These are phyloP conservation scores for Schmidtea mediterranea DNA, from an alignment of 1,140 invertebrate species.

Conservation along the genomic window DNA sequence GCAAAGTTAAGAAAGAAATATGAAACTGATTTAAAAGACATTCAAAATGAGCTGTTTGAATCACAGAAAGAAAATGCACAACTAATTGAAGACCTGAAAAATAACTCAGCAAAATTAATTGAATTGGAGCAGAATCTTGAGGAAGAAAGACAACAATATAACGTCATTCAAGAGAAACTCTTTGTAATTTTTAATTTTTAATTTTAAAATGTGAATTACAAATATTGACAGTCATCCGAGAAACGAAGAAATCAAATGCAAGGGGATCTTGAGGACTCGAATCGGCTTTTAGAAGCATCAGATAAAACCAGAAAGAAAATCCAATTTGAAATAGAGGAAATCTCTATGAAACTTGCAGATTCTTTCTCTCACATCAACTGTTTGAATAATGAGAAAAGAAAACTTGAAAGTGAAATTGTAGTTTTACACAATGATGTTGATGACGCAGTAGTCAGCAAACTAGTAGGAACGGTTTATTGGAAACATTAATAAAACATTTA, in stretches of 20 bases:
- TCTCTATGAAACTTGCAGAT: not conserved
- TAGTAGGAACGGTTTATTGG: not conserved
- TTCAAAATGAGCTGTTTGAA: slow-evolving; percentile 14
- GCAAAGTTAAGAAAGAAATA: slow-evolving; percentile 25
- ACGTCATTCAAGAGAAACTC: slow-evolving; percentile 8
- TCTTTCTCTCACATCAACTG: not conserved
- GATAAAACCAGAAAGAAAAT: not conserved
- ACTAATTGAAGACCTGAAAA: slow-evolving; percentile 9
- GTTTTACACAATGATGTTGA: not conserved
- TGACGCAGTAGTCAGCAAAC: not conserved
- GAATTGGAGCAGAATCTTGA: slow-evolving; percentile 20
- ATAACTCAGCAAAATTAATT: slow-evolving; percentile 8
- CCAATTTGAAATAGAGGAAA: not conserved
- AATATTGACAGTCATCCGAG: slow-evolving; percentile 11
- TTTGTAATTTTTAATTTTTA: no score
- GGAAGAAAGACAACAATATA: slow-evolving; percentile 13
- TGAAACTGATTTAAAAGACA: slow-evolving; percentile 22
- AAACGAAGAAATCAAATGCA: not conserved
- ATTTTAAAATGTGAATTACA: slow-evolving; percentile 10
- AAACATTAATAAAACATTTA: no score
- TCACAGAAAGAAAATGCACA: slow-evolving; percentile 18
- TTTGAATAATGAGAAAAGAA: not conserved
- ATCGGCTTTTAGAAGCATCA: slow-evolving; percentile 5
- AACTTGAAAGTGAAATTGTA: not conserved
- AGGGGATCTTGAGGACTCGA: not conserved